Percentiles rank a stretch among this genome's conserved stretches.
These are phyloP conservation scores for Noctua pronuba DNA, from an alignment of 2,888 invertebrate genomes.

Conservation along the genomic window DNA sequence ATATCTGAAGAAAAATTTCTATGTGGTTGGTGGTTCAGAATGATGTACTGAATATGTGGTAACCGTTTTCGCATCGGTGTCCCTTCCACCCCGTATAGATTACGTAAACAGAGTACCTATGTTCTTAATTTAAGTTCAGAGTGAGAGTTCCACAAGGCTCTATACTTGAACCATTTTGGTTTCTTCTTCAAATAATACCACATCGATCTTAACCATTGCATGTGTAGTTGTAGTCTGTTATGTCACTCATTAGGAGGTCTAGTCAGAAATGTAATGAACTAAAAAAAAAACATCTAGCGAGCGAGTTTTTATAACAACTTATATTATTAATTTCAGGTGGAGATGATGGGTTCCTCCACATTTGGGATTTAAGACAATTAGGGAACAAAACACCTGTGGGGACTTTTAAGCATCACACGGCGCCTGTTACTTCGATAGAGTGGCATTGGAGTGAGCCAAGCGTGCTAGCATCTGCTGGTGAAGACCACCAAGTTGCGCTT, in stretches of 20 bases:
- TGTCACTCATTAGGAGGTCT: background rate
- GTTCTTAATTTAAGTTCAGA: background rate
- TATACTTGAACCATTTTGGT: background rate
- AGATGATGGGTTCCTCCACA: constrained; percentile 97
- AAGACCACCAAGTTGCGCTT: constrained; percentile 98
- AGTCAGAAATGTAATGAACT: background rate
- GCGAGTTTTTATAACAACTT: background rate
- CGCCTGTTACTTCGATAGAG: constrained; percentile 98
- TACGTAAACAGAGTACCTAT: background rate
- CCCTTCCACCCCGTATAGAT: no score
- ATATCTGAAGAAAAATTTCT: no score
- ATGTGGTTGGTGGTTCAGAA: no score
- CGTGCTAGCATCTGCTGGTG: constrained; percentile 97
- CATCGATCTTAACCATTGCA: background rate
- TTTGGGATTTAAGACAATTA: constrained; percentile 98
- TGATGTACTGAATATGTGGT: no score
- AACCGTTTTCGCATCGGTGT: no score
- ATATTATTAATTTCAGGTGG: constrained; percentile 92
- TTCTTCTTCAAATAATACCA: background rate
- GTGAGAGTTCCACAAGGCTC: background rate
- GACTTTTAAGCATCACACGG: constrained; percentile 98
- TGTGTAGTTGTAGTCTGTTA: background rate
- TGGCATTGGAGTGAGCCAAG: constrained; percentile 99
- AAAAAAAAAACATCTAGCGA: no score
- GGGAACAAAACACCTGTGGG: constrained; percentile 95